Evolutionary conservation across 2,888 invertebrate species (phyloP).

Genomic region (Cyrtodaria siliqua): DNA sequence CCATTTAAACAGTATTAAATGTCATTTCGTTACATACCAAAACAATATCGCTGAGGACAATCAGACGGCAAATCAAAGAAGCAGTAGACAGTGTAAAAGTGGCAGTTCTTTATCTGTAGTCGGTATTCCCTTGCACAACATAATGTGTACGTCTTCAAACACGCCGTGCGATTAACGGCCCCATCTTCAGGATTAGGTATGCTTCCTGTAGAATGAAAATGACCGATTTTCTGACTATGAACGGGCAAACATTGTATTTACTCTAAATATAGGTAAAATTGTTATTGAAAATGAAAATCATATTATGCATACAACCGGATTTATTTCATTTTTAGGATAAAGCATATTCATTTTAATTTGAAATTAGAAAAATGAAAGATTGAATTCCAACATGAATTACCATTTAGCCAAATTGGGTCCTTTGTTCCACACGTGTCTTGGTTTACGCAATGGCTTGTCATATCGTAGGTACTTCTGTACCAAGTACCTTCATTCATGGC

Average conservation of each 20-base stretch:
- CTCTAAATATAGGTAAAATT: too few species aligned
- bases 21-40: background rate
- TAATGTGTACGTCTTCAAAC: background rate
- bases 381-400: too few species aligned
- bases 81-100: slow-evolving; percentile 4
- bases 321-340: too few species aligned
- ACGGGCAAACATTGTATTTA: too few species aligned
- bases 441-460: slow-evolving; percentile 7
- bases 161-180: background rate
- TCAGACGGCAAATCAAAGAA: slow-evolving; percentile 1
- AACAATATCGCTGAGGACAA: slow-evolving; percentile 6
- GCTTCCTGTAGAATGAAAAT: background rate
- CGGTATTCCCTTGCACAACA: background rate
- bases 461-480: slow-evolving; percentile 23
- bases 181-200: background rate
- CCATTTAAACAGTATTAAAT: too few species aligned
- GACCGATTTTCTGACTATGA: too few species aligned
- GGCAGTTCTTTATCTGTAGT: background rate
- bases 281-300: too few species aligned
- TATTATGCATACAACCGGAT: too few species aligned
- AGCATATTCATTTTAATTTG: too few species aligned
- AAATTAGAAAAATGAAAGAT: too few species aligned
- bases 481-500: slow-evolving; percentile 7
- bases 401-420: slow-evolving; percentile 18
- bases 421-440: slow-evolving; percentile 14